Evolutionary conservation across 2,797 vertebrate genomes (phyloP).

Genomic region (Carapus acus): DNA sequence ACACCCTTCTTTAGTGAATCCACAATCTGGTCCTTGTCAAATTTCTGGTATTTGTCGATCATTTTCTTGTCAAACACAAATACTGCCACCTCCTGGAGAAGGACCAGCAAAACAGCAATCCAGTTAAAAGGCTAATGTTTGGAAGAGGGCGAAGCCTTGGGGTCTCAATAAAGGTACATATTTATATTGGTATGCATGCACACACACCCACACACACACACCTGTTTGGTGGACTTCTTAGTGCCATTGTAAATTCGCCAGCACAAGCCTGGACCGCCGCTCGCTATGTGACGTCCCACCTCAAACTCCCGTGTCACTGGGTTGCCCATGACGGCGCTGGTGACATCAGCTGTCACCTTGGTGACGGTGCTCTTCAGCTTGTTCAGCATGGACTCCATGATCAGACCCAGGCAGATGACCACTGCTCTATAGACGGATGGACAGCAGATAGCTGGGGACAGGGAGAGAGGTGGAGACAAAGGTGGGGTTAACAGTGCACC

Average conservation of each 20-base stretch:
- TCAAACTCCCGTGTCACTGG: slow-evolving; percentile 97
- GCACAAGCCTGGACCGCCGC: slow-evolving; percentile 88
- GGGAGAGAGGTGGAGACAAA: slow-evolving; percentile 1
- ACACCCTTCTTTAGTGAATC: slow-evolving; percentile 93
- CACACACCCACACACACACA: slow-evolving; percentile 51
- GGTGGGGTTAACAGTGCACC: too few species aligned
- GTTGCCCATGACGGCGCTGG: slow-evolving; percentile 98
- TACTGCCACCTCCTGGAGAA: slow-evolving; percentile 92
- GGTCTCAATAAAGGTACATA: too few species aligned
- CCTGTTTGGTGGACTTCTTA: slow-evolving; percentile 99
- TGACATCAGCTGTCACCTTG: slow-evolving; percentile 97
- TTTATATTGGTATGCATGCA: background rate
- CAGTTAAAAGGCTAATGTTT: background rate
- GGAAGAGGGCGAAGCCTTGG: background rate
- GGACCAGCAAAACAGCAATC: slow-evolving; percentile 10
- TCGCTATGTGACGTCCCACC: slow-evolving; percentile 93
- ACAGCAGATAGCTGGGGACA: slow-evolving; percentile 1
- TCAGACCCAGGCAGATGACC: slow-evolving; percentile 48
- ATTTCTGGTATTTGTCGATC: slow-evolving; percentile 94
- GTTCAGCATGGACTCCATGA: slow-evolving; percentile 99
- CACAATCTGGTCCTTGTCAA: slow-evolving; percentile 96
- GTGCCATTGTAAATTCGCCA: slow-evolving; percentile 99
- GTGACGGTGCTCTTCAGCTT: slow-evolving; percentile 97
- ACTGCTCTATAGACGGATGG: slow-evolving; percentile 11
- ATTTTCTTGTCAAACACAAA: slow-evolving; percentile 99